Base-by-base conservation (phyloP, 1,140 invertebrate species). In the Formica selysi region DNA sequence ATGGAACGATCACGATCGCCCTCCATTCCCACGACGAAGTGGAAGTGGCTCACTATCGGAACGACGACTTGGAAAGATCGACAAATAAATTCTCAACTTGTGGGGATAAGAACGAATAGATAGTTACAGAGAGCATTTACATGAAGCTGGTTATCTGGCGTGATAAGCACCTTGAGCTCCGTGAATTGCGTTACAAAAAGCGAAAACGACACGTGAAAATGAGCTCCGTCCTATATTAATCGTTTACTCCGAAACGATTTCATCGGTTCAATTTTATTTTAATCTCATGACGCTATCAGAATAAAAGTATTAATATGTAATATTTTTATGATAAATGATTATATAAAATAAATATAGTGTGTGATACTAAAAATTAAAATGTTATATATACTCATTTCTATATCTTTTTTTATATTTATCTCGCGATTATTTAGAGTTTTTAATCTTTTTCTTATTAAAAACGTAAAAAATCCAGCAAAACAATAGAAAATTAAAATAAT, bases 1-100 rank as follows among this genome's bases (percentile, higher is more conserved):
- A 68, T 65, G 38, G 16, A 38, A 32, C 1, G 38, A 74, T 83
- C 68, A 83, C 68, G 68, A 83, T 5, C 36, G 68, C 57, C 29
- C 79, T 48, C 57, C 54, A 59, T 83, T 83, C 68, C n/a, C 79
- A 83, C 54, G 38, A 44, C 26, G 13, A 83, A 73, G 22, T 57
- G 68, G 68, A 83, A 83, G 13, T n/a, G n/a, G n/a, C 13, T 61
- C 11, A 8, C 67, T 48, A 80, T 73, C 29, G 67, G 67, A 73
- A 68, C 11, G 32, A 8, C 62, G 13, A 36, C 62, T 80, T 26
- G 22, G 5, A 16, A 51, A 11, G 10, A 32, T 64, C 26, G 54
- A 38, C 32, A 54, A 68, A 10, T 16, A n/a, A 61, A 73, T 13
- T 44, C 36, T 70, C 26, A 59, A 29, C 11, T 22, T 41, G 13